Conservation (phyloP, 2,888 invertebrate species). For the Acronicta aceris region DNA sequence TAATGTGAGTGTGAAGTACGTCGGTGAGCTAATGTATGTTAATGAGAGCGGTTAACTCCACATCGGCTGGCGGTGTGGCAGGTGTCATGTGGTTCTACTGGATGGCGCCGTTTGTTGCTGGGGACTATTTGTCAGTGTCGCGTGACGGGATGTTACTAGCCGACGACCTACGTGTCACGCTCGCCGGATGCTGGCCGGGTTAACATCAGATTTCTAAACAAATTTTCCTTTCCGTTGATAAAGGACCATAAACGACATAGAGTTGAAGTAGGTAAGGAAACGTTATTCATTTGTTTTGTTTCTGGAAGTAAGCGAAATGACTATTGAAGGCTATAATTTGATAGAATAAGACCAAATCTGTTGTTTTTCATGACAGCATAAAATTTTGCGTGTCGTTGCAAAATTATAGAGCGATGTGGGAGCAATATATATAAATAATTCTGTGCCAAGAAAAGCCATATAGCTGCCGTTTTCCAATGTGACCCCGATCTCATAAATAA, state of each 20-base stretch:
- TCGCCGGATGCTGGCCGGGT: slow-evolving; percentile 28
- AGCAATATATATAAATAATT: slow-evolving; percentile 57
- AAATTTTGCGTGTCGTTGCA: slow-evolving; percentile 30
- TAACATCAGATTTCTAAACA: slow-evolving; percentile 36
- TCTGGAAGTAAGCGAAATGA: not conserved
- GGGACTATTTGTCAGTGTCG: slow-evolving; percentile 61
- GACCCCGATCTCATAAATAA: slow-evolving; percentile 74
- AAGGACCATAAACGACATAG: not conserved
- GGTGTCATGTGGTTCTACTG: slow-evolving; percentile 50
- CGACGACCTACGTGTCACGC: slow-evolving; percentile 36
- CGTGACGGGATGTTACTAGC: slow-evolving; percentile 33
- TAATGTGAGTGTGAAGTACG: slow-evolving; percentile 18
- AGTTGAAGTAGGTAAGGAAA: slow-evolving; percentile 2
- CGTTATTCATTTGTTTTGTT: not conserved
- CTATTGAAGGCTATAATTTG: too few species aligned
- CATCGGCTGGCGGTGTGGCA: slow-evolving; percentile 44
- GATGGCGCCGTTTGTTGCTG: slow-evolving; percentile 37
- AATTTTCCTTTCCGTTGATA: slow-evolving; percentile 20
- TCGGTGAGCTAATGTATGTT: slow-evolving; percentile 45
- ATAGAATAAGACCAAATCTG: too few species aligned
- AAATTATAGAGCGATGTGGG: slow-evolving; percentile 31
- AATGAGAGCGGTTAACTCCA: slow-evolving; percentile 43
- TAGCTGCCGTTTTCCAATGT: slow-evolving; percentile 63
- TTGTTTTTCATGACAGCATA: slow-evolving; percentile 13
- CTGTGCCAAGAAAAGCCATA: slow-evolving; percentile 51